Evolutionary conservation across 2,113 vertebrate genomes (phyloP).

Genomic region (Rhynchopsitta pachyrhyncha): DNA sequence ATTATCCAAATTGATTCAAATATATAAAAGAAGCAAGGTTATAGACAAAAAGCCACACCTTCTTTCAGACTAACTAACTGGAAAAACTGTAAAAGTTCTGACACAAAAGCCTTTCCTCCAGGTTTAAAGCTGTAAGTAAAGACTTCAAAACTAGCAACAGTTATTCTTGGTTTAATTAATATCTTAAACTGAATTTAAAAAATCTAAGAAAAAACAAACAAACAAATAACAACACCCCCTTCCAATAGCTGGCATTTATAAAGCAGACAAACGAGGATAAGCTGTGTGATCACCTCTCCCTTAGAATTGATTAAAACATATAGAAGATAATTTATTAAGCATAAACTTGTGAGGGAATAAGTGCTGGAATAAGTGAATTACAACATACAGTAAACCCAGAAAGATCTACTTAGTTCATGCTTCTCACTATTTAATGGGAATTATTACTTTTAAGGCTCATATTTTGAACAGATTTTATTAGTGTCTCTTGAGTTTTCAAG

Average conservation of each 20-base stretch:
- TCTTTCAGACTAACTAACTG: not conserved
- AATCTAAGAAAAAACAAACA: not conserved
- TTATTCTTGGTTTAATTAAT: not conserved
- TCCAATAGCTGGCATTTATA: not conserved
- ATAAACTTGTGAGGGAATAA: not conserved
- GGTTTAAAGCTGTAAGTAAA: not conserved
- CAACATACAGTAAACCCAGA: not conserved
- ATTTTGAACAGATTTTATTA: not conserved
- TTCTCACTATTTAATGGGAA: not conserved
- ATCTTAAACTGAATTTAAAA: not conserved
- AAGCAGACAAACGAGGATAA: not conserved
- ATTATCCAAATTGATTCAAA: not conserved
- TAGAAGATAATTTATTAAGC: not conserved
- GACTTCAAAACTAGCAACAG: not conserved
- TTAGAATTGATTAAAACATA: not conserved
- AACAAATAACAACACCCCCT: accelerated
- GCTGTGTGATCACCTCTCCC: not conserved
- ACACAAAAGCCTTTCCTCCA: not conserved
- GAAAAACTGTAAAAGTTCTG: not conserved
- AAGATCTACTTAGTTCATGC: not conserved
- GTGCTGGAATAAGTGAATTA: not conserved
- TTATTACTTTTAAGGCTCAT: not conserved
- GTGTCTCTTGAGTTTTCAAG: not conserved
- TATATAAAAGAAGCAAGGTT: not conserved
- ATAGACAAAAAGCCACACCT: not conserved